These are phyloP conservation scores for Labroides dimidiatus DNA, from an alignment of 2,797 vertebrate genomes.

Conservation along the genomic window DNA sequence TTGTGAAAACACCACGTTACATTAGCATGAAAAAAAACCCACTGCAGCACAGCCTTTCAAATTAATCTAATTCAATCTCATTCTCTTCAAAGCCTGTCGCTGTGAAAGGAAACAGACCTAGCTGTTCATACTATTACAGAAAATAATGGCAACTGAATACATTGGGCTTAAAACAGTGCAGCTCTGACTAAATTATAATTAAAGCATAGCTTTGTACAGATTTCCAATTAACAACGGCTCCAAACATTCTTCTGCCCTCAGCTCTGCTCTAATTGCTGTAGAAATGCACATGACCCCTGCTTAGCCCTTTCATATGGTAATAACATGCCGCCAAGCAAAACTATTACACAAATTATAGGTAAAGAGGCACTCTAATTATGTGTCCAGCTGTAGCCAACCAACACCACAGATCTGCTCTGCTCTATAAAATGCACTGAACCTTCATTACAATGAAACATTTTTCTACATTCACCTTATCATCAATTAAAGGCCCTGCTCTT, in stretches of 20 bases:
- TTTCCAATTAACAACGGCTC: slow-evolving; percentile 86
- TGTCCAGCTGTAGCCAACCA: slow-evolving; percentile 82
- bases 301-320: slow-evolving; percentile 89
- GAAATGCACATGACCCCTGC: slow-evolving; percentile 85
- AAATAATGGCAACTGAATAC: slow-evolving; percentile 81
- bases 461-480: slow-evolving; percentile 66
- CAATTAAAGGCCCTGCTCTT: slow-evolving; percentile 66
- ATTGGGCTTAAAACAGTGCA: slow-evolving; percentile 82
- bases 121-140: slow-evolving; percentile 81
- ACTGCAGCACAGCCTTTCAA: slow-evolving; percentile 78
- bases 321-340: slow-evolving; percentile 86
- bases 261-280: slow-evolving; percentile 83
- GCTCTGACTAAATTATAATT: slow-evolving; percentile 86
- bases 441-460: slow-evolving; percentile 66
- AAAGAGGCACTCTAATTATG: slow-evolving; percentile 85
- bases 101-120: slow-evolving; percentile 84
- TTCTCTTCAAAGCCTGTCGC: slow-evolving; percentile 81
- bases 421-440: slow-evolving; percentile 66
- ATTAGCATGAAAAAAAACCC: slow-evolving; percentile 78
- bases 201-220: slow-evolving; percentile 86
- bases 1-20: slow-evolving; percentile 65
- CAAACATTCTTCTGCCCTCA: slow-evolving; percentile 86
- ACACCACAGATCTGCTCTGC: slow-evolving; percentile 72
- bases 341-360: slow-evolving; percentile 89
- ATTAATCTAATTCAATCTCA: slow-evolving; percentile 84